Conservation (phyloP, 2,888 invertebrate genomes). For the Drosophila tripunctata region DNA sequence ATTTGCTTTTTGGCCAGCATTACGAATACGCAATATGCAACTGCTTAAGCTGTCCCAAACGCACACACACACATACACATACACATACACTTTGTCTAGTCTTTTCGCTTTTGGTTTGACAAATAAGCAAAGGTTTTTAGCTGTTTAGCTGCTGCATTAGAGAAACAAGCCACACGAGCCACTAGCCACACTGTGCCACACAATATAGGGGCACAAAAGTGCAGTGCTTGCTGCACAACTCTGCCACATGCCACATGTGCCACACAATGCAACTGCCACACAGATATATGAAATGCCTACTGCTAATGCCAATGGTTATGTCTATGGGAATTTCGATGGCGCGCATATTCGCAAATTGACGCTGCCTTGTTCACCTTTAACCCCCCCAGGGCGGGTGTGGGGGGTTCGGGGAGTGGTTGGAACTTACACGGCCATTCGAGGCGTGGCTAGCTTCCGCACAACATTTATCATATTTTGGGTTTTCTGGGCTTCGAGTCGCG, state of each 20-base stretch:
- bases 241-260: background rate
- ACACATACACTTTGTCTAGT: background rate
- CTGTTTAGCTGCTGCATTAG: constrained; percentile 70
- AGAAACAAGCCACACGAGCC: constrained; percentile 24
- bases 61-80: background rate
- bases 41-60: constrained; percentile 25
- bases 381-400: background rate
- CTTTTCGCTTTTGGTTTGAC: constrained; percentile 40
- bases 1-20: constrained; percentile 35
- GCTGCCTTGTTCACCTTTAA: constrained; percentile 41
- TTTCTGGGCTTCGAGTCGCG: constrained; percentile 31
- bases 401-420: background rate
- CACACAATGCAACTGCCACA: constrained; percentile 37
- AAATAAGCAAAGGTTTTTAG: constrained; percentile 65
- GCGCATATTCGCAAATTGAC: constrained; percentile 71
- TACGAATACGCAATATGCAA: constrained; percentile 30
- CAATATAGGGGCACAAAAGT: constrained; percentile 15
- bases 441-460: constrained; percentile 56
- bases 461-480: constrained; percentile 77
- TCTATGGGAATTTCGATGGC: constrained; percentile 56
- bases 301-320: constrained; percentile 43
- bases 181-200: constrained; percentile 18
- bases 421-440: constrained; percentile 7
- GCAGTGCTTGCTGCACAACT: too few species aligned
- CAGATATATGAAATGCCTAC: constrained; percentile 35